Evolutionary conservation across 2,797 vertebrate genomes (phyloP), one percentile per base, ranked within the genome.

Genomic region (Lithobates sylvaticus): DNA sequence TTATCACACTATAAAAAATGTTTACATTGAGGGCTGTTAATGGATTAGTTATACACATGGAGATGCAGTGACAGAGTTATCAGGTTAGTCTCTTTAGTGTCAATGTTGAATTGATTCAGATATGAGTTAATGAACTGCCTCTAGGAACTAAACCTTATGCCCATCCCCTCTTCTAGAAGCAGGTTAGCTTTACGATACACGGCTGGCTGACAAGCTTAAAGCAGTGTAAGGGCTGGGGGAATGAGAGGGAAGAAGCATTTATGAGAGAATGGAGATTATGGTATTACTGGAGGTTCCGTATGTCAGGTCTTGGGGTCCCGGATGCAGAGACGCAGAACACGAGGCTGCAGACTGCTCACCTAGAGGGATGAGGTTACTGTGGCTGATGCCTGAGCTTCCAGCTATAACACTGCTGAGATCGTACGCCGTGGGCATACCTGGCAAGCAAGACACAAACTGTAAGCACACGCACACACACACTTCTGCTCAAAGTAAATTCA

Each of bases 341-440:
- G 58, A 26, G 74, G 76, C 26, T 70, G 81, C 65, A 44, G 75
- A 29, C 54, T 88, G 90, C 95, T 89, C 96, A 98, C 97, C 97
- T 84, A 98, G 90, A 88, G 97, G 97, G 90, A 98, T 98, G 92
- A 98, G 95, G 95, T 98, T 98, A 95, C 97, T 98, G 94, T 98
- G 97, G 91, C 96, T 95, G 88, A 96, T 97, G 21, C 96, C 90
- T 44, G 96, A 93, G 88, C 97, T 93, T 10, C 97, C 93, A 69
- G 9, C 95, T 6, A 98, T 97, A 92, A 98, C 97, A 91, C 97
- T 97, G 93, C 97, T 98, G 92, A 98, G 96, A 94, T 98, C 97
- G 86, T 98, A 98, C 88, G 97, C 97, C 39, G 97, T 92, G 58
- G 97, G 97, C 97, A 98, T 97, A 90, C 97, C 97, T 98, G 91